Conservation (phyloP, 2,888 invertebrate species). For the Creontiades dilutus region DNA sequence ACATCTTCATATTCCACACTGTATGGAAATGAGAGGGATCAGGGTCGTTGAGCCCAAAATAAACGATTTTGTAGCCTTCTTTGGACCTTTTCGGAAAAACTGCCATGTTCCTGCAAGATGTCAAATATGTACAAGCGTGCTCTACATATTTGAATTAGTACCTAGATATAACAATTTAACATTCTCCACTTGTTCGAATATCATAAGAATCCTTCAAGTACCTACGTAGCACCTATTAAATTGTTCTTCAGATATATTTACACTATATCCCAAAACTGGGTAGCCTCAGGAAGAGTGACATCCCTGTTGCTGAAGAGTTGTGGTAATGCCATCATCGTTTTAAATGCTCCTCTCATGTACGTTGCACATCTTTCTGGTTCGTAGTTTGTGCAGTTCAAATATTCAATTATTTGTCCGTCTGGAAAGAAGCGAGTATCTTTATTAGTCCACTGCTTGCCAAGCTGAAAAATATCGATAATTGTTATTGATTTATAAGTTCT, state of each 20-base stretch:
- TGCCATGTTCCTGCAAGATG: conserved; percentile 71
- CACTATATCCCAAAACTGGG: conserved; percentile 74
- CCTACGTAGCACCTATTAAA: too few species aligned
- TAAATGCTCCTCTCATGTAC: conserved; percentile 74
- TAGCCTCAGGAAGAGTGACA: conserved; percentile 70
- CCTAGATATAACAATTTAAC: too few species aligned
- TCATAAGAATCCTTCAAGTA: too few species aligned
- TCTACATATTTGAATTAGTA: too few species aligned
- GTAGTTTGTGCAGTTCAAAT: conserved; percentile 74
- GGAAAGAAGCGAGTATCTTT: neutral
- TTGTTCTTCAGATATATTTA: conserved; percentile 65
- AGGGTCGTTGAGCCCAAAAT: conserved; percentile 73
- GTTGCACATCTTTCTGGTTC: conserved; percentile 74
- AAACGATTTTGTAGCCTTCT: conserved; percentile 75
- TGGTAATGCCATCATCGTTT: conserved; percentile 73
- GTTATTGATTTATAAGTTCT: too few species aligned
- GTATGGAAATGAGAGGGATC: conserved; percentile 74
- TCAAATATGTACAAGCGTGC: too few species aligned
- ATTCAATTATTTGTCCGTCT: conserved; percentile 75
- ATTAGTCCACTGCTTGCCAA: neutral
- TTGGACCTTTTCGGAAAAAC: conserved; percentile 73
- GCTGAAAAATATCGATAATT: neutral
- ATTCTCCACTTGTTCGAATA: too few species aligned
- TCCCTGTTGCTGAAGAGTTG: conserved; percentile 74
- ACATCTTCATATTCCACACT: conserved; percentile 72